A percentile compares a stretch with the other conserved stretches of the same genome.
Evolutionary conservation across 2,797 vertebrate species (phyloP).

Genomic region (Pelodytes ibericus): DNA sequence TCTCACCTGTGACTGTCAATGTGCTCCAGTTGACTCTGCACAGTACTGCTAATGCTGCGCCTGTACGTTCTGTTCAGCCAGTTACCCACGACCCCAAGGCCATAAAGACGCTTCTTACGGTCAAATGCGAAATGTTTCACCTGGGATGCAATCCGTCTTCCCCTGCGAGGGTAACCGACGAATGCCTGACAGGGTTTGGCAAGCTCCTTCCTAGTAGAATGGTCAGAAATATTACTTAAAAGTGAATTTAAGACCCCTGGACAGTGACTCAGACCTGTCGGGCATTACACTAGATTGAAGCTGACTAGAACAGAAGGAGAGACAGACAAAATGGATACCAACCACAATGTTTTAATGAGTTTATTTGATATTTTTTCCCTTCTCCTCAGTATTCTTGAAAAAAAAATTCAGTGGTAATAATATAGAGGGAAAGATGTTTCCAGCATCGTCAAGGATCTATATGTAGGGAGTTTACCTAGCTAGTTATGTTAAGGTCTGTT

Average conservation of each 20-base stretch:
- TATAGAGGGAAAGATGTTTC: no score
- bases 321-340: no score
- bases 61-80: constrained; percentile 92
- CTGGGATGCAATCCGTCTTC: constrained; percentile 85
- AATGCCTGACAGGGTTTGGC: constrained; percentile 22
- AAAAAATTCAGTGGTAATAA: no score
- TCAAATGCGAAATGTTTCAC: constrained; percentile 93
- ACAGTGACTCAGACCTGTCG: no score
- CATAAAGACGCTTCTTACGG: constrained; percentile 88
- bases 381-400: no score
- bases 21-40: constrained; percentile 91
- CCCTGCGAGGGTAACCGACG: constrained; percentile 63
- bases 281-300: no score
- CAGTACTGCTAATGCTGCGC: constrained; percentile 88
- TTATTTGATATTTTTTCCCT: no score
- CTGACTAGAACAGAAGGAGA: no score
- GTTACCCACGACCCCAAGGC: constrained; percentile 92
- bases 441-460: no score
- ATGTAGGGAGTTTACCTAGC: no score
- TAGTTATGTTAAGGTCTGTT: no score
- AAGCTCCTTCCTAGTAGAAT: constrained; percentile 70
- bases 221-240: background rate
- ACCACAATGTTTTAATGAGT: no score
- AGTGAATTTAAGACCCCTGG: background rate
- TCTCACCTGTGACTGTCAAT: constrained; percentile 90